Conservation (phyloP, 1,140 invertebrate genomes). For the Thalassaphorura encarpata region DNA sequence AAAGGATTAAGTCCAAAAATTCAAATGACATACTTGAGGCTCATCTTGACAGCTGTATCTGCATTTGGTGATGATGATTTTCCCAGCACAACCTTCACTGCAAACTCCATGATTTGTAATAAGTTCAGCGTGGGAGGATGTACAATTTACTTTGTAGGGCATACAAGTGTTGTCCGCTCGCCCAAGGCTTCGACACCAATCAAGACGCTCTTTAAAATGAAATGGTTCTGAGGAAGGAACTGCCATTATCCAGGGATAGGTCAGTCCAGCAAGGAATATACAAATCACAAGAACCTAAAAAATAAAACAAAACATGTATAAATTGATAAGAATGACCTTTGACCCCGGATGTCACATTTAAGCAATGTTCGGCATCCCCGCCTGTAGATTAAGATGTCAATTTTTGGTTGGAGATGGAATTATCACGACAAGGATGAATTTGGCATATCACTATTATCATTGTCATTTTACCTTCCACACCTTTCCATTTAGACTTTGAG, state of each 20-base stretch:
- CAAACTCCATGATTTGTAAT: constrained; percentile 20
- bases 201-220: constrained; percentile 11
- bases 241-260: constrained; percentile 24
- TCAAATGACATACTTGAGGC: too few species aligned
- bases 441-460: too few species aligned
- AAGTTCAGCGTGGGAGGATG: constrained; percentile 9
- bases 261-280: constrained; percentile 22
- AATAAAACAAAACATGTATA: constrained; percentile 2
- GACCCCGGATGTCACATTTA: too few species aligned
- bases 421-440: too few species aligned
- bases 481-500: too few species aligned
- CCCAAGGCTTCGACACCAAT: constrained; percentile 6
- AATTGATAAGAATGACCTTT: too few species aligned
- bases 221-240: constrained; percentile 22
- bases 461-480: too few species aligned
- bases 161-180: constrained; percentile 18
- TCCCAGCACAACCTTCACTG: constrained; percentile 18
- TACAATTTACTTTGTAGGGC: constrained; percentile 22
- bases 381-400: too few species aligned
- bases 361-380: too few species aligned
- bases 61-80: constrained; percentile 26
- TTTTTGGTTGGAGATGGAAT: too few species aligned
- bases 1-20: too few species aligned
- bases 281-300: constrained; percentile 23
- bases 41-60: constrained; percentile 2